Percentiles rank a stretch among this genome's conserved stretches.
These are phyloP conservation scores for Agrotis exclamationis DNA, from an alignment of 2,888 invertebrate genomes.

Conservation along the genomic window DNA sequence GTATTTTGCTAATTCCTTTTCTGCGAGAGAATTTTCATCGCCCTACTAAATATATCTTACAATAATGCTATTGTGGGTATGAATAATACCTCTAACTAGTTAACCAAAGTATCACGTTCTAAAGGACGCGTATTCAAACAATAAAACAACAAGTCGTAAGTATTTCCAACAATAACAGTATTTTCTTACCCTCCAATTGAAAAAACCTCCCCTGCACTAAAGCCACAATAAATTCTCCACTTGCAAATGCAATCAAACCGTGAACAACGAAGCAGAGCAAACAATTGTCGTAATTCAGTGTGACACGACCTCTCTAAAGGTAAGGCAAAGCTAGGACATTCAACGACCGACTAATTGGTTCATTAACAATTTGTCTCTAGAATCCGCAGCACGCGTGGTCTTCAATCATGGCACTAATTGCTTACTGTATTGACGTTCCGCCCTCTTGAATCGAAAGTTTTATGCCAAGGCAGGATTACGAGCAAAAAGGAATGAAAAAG, in stretches of 20 bases:
- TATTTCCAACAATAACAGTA: background rate
- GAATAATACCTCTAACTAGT: background rate
- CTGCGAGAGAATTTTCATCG: background rate
- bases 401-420: constrained; percentile 69
- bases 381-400: constrained; percentile 57
- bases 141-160: background rate
- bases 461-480: constrained; percentile 18
- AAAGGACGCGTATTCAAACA: too few species aligned
- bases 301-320: constrained; percentile 49
- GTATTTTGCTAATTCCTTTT: background rate
- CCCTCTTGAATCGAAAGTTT: constrained; percentile 43
- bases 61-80: too few species aligned
- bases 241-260: constrained; percentile 45
- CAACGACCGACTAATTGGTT: constrained; percentile 75
- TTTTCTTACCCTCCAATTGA: background rate
- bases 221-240: constrained; percentile 7
- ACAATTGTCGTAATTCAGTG: constrained; percentile 65
- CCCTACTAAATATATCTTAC: too few species aligned
- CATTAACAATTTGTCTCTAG: constrained; percentile 76
- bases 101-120: background rate
- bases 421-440: constrained; percentile 64
- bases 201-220: background rate
- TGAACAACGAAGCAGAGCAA: constrained; percentile 35
- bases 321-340: constrained; percentile 54
- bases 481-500: constrained; percentile 6